Evolutionary conservation across 2,113 vertebrate genomes (phyloP).

Genomic region (Morphnarchus princeps): DNA sequence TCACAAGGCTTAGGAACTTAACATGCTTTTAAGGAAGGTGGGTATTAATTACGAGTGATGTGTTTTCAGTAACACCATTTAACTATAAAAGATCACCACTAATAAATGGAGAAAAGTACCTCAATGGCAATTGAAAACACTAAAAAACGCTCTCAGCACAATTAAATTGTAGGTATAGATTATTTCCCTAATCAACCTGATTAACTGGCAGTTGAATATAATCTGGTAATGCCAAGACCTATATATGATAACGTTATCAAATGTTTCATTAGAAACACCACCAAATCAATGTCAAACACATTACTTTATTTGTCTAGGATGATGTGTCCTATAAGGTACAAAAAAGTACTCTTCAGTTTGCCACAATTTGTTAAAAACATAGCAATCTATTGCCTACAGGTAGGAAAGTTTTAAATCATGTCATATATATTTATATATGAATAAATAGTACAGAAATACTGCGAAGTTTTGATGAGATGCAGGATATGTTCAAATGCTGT

Average conservation of each 20-base stretch:
- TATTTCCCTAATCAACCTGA: background rate
- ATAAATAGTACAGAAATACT: slow-evolving; percentile 87
- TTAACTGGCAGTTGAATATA: background rate
- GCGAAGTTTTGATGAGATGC: slow-evolving; percentile 68
- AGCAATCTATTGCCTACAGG: slow-evolving; percentile 79
- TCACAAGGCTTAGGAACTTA: background rate
- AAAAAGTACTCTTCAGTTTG: slow-evolving; percentile 85
- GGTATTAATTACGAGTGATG: background rate
- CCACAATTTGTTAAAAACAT: slow-evolving; percentile 92
- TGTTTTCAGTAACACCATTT: slow-evolving; percentile 42
- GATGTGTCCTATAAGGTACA: slow-evolving; percentile 92
- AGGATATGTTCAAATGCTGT: slow-evolving; percentile 65
- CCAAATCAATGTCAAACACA: slow-evolving; percentile 83
- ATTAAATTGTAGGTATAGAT: background rate
- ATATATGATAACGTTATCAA: background rate
- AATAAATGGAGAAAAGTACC: slow-evolving; percentile 37
- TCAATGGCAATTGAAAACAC: background rate
- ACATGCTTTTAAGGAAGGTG: background rate
- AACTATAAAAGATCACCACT: slow-evolving; percentile 20
- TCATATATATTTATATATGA: slow-evolving; percentile 65
- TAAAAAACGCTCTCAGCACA: background rate
- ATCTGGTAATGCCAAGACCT: slow-evolving; percentile 49
- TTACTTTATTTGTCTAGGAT: slow-evolving; percentile 90
- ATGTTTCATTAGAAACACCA: slow-evolving; percentile 77
- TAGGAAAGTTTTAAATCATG: slow-evolving; percentile 77